Base-by-base conservation (phyloP, 30 jellyfish, hydroid and myxozoan genomes). In the Phacellophora camtschatica region DNA sequence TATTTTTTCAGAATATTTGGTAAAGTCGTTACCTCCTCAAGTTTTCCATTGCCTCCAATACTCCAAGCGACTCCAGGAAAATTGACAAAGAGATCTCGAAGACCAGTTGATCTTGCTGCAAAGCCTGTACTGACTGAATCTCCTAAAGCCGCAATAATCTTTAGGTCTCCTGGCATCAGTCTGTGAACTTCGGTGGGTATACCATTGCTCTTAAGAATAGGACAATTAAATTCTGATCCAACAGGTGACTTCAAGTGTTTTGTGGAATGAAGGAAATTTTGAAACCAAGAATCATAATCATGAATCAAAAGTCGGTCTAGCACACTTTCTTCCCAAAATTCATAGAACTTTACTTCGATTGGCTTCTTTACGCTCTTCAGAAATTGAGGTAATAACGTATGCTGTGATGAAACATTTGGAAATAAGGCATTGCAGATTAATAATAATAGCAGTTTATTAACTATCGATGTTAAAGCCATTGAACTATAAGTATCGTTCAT, bases 101-200 rank as follows among this genome's bases (percentile, higher is more conserved):
- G 63, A 19, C 72, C 68, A 34, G 67, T 33, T 28, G 97, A 87
- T 43, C 87, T 77, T 1, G 97, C 97, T 3, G 94, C 96, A 49
- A 90, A 90, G n/a, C 81, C 97, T 20, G 97, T 74, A 2, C 96
- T 90, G 34, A 72, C 31, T 27, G 97, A 90, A 51, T 75, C 97
- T 3, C 97, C 97, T 56, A 90, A 19, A 9, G 96, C 96, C 16
- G 96, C 97, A 25, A 83, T 83, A 16, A 90, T 71, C 4, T 68
- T 87, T 54, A 90, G 70, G 74, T 90, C 97, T 30, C 49, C 54
- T 4, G 97, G 97, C 24, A 88, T 72, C 66, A 90, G 35, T 4
- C 81, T 63, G 42, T 90, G 97, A 19, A 90, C 94, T n/a, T 69
- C 56, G 28, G 62, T 51, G 3, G 97, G 95, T 32, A 30, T 1